Percentiles rank a stretch among this genome's conserved stretches.
phyloP scores from a whole-genome alignment of 2,113 vertebrate species.

The Lepisosteus osseus region DNA sequence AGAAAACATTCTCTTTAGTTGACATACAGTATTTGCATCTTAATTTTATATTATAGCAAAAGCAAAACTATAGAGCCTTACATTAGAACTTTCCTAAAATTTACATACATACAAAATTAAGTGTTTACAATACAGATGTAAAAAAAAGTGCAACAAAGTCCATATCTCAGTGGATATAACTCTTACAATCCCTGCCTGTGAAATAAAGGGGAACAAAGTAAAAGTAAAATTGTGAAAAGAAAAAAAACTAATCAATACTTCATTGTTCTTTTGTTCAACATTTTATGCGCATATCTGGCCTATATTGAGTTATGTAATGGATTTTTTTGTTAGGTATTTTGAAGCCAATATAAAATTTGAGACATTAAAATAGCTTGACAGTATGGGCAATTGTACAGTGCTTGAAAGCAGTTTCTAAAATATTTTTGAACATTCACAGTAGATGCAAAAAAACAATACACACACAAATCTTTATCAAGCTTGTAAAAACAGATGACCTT shows the following conservation, averaged over 20 bases:
- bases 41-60: conserved; percentile 59
- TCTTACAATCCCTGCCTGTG: conserved; percentile 55
- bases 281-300: conserved; percentile 39
- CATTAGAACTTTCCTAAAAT: conserved; percentile 68
- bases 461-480: conserved; percentile 28
- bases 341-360: conserved; percentile 27
- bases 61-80: conserved; percentile 56
- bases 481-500: conserved; percentile 26
- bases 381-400: conserved; percentile 45
- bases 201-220: conserved; percentile 44
- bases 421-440: conserved; percentile 59
- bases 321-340: conserved; percentile 38
- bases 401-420: conserved; percentile 30
- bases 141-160: conserved; percentile 60
- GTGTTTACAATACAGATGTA: conserved; percentile 62
- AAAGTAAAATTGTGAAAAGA: conserved; percentile 35
- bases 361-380: conserved; percentile 1
- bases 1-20: conserved; percentile 56
- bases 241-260: conserved; percentile 54
- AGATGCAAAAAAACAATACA: conserved; percentile 41
- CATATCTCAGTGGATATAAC: conserved; percentile 37
- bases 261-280: conserved; percentile 42
- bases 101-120: conserved; percentile 69
- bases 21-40: conserved; percentile 31
- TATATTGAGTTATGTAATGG: conserved; percentile 37